Evolutionary conservation across 2,888 invertebrate genomes (phyloP), one percentile per base, ranked within the genome.

Genomic region (Anaspis maculata): DNA sequence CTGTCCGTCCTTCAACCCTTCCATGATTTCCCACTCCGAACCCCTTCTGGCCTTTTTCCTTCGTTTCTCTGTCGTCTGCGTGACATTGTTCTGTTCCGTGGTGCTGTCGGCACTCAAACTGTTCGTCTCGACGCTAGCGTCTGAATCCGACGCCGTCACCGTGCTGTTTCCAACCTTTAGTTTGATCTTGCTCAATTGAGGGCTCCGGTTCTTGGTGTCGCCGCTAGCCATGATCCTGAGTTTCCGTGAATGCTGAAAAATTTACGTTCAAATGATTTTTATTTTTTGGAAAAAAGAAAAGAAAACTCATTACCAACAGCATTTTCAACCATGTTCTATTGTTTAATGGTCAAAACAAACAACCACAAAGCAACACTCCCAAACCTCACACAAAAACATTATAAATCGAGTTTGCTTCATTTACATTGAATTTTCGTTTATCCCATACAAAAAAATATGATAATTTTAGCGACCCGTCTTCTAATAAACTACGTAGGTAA

Each of bases 21-120:
- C 85, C 29, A 87, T 68, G 35, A 87, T 84, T 63, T 86, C 85
- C 86, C 83, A 84, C 59, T 83, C 83, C 10, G 79, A 79, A 42
- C 79, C 78, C 15, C 79, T 70, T 21, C 76, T 48, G 23, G 49
- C 53, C 30, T 55, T 56, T 43, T 63, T 62, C 35, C 61, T 56
- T 29, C 59, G 37, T 34, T 50, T 50, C 15, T 51, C 40, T 9
- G 45, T 41, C 25, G 46, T 51, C n/a, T 55, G 59, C 21, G 52
- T 48, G 6, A 52, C 46, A 30, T 57, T 52, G 39, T 52, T 54
- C 32, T 59, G 60, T 36, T 62, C 59, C 7, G 60, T 57, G 10
- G 56, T 54, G 39, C 69, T 69, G 33, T 70, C 71, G n/a, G 68
- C 69, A 45, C 69, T 70, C 29, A 70, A 56, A 52, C 69, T 70